Percentiles rank a stretch among this genome's conserved stretches.
These are phyloP conservation scores for Drosophila sordidula DNA, from an alignment of 2,888 invertebrate genomes.

Conservation along the genomic window DNA sequence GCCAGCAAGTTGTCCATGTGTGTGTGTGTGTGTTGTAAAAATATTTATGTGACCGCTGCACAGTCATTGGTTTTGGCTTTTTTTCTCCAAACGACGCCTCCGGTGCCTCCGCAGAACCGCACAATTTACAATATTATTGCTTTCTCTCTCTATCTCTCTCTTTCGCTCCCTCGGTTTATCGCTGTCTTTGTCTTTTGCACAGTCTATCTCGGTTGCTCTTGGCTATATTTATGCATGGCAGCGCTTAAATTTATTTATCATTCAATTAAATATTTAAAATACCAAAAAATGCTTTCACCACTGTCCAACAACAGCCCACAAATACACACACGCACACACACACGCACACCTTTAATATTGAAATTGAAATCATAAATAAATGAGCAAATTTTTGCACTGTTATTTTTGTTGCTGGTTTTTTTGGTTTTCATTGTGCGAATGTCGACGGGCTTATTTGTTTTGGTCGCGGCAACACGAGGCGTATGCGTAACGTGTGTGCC, in stretches of 20 bases:
- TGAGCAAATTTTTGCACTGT: constrained; percentile 68
- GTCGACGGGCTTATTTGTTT: constrained; percentile 47
- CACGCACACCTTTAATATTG: constrained; percentile 77
- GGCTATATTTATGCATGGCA: constrained; percentile 47
- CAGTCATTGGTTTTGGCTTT: constrained; percentile 55
- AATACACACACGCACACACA: constrained; percentile 17
- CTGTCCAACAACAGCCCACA: constrained; percentile 45
- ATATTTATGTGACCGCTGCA: constrained; percentile 71
- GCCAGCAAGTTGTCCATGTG: constrained; percentile 6
- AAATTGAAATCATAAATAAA: constrained; percentile 81
- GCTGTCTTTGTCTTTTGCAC: constrained; percentile 15
- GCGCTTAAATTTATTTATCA: constrained; percentile 80
- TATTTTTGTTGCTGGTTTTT: constrained; percentile 15
- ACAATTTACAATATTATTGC: constrained; percentile 53
- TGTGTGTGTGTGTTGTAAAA: constrained; percentile 47
- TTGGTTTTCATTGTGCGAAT: constrained; percentile 32
- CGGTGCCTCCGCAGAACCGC: constrained; percentile 32
- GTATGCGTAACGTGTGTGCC: constrained; percentile 46
- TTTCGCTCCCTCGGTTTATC: not conserved
- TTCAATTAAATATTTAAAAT: constrained; percentile 83
- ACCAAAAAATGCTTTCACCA: constrained; percentile 80
- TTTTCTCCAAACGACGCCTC: constrained; percentile 31
- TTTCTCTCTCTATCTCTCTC: constrained; percentile 5
- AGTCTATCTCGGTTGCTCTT: constrained; percentile 31
- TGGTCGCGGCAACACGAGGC: constrained; percentile 36